phyloP scores from a whole-genome alignment of 1,140 invertebrate species.

The Drosophila nannoptera region DNA sequence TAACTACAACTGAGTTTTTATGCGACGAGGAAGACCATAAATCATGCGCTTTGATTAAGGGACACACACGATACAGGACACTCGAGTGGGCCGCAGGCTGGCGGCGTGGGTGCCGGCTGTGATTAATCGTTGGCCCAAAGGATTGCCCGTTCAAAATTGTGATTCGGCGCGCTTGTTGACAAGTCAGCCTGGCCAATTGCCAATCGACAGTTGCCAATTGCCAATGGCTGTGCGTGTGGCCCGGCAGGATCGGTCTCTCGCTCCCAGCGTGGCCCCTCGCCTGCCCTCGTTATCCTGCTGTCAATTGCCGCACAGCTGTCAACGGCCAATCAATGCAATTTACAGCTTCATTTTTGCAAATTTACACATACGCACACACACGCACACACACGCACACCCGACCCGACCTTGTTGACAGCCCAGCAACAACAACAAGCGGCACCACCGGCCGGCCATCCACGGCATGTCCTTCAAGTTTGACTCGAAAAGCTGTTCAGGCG shows the following conservation, averaged over 20 bases:
- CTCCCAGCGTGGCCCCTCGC: neutral
- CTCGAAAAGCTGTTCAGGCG: conserved; percentile 65
- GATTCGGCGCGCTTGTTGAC: conserved; percentile 70
- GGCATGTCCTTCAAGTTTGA: conserved; percentile 61
- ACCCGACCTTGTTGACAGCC: conserved; percentile 56
- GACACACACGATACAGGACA: conserved; percentile 45
- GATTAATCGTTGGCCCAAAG: conserved; percentile 68
- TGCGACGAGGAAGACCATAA: conserved; percentile 51
- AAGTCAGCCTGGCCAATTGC: conserved; percentile 35
- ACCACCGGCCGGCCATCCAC: conserved; percentile 35
- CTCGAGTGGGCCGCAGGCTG: neutral
- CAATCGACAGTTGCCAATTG: neutral
- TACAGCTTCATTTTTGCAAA: conserved; percentile 75
- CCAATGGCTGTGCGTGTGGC: conserved; percentile 36
- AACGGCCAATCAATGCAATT: conserved; percentile 73
- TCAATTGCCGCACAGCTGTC: conserved; percentile 67
- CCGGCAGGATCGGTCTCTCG: neutral
- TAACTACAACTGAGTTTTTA: conserved; percentile 26
- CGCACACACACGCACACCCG: neutral
- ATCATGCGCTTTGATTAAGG: conserved; percentile 67
- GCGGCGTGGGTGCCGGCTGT: conserved; percentile 55
- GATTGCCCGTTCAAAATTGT: conserved; percentile 66
- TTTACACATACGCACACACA: conserved; percentile 28
- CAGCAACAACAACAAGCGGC: conserved; percentile 27
- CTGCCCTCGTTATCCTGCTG: conserved; percentile 41